Base-by-base conservation (phyloP, 2,113 vertebrate species). In the Propithecus coquereli region DNA sequence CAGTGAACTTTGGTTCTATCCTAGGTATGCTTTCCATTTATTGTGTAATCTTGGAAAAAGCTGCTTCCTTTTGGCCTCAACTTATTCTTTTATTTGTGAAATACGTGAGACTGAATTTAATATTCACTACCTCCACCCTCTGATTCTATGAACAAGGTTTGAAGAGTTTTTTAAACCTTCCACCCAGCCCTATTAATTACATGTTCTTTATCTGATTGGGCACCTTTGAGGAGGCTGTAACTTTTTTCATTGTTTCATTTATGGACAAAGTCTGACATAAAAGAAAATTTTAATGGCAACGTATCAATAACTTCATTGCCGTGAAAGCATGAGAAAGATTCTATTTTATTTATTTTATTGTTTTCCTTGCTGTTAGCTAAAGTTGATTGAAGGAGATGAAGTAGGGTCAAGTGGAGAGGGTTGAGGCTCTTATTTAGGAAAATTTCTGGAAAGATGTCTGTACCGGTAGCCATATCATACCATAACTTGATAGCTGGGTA, bases 251-350 rank as follows among this genome's bases (percentile, higher is more conserved):
- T 77, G 74, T 97, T 81, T 97, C 16, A 94, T 97, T 88, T 91
- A 63, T 95, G 91, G 74, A 59, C 79, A 90, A 97, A 76, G 1
- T 20, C 9, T 95, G 76, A 94, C 94, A 97, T 97, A 94, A 97
- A 93, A 97, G 92, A 81, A 95, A 95, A 59, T 91, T 97, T 95
- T 87, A 96, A 74, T 93, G 91, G 70, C 54, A 97, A 92, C 54
- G 79, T 88, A 94, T 93, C 12, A 16, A 96, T 98, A 96, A 96
- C 81, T 98, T 98, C 96, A 95, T 79, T 97, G 68, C 82, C 71
- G 50, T 91, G 59, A 91, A 92, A 65, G 32, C 47, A 94, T 63
- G 30, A 91, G 47, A 97, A 97, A 43, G 23, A 89, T 92, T 97
- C n/a, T 61, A 4, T 88, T 87, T 97, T 97, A 52, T 92, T 82